A percentile compares a stretch with the other conserved stretches of the same genome.
phyloP scores from a whole-genome alignment of 1,140 invertebrate species.

The Papilio glaucus region DNA sequence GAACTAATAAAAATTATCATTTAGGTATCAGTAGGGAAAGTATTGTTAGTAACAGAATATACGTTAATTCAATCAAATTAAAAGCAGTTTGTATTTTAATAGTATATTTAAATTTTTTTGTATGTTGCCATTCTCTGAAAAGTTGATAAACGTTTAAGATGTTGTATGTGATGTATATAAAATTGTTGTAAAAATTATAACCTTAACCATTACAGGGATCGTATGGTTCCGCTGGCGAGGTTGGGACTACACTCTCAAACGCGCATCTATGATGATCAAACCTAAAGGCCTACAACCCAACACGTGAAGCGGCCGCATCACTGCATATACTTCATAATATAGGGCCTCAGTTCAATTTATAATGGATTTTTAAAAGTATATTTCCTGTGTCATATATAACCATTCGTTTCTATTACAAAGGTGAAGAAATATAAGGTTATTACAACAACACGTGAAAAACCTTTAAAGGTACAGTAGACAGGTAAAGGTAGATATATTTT shows the following conservation, averaged over 20 bases:
- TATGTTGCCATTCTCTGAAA: no score
- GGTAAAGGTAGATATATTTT: no score
- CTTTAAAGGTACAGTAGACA: conserved; percentile 9
- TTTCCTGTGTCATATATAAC: conserved; percentile 31
- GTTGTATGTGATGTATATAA: no score
- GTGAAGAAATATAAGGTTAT: conserved; percentile 19
- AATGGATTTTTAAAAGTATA: conserved; percentile 57
- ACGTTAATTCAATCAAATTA: no score
- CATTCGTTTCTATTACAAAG: conserved; percentile 26
- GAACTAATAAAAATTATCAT: no score
- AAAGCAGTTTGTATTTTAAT: no score
- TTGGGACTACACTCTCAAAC: conserved; percentile 96
- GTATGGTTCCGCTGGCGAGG: conserved; percentile 97
- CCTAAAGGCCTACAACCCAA: conserved; percentile 87
- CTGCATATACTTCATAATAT: conserved; percentile 45
- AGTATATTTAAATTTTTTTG: no score
- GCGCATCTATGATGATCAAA: conserved; percentile 95
- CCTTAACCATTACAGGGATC: conserved; percentile 85
- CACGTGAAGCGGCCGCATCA: conserved; percentile 67
- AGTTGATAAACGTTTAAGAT: no score
- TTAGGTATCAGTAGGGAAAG: no score
- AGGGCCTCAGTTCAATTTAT: conserved; percentile 72
- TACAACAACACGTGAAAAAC: background rate
- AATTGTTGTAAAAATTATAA: background rate
- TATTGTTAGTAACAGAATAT: no score